Evolutionary conservation across 2,888 invertebrate genomes (phyloP).

Genomic region (Digitonthophagus gazella): DNA sequence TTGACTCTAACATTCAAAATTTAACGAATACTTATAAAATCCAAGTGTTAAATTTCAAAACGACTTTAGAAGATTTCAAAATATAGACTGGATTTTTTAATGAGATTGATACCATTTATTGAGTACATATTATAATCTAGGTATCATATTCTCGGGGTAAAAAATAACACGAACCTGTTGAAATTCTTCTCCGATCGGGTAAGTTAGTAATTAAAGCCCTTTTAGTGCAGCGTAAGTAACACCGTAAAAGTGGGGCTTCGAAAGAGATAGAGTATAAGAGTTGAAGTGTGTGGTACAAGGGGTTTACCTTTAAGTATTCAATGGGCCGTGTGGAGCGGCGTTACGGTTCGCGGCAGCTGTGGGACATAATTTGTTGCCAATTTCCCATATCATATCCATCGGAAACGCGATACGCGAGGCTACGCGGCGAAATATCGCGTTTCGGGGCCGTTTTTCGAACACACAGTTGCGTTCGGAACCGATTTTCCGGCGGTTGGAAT

Average conservation of each 20-base stretch:
- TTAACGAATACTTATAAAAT: too few species aligned
- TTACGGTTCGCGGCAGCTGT: conserved; percentile 35
- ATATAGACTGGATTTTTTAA: too few species aligned
- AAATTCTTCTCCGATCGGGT: neutral
- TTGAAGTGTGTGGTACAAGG: neutral
- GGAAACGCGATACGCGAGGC: conserved; percentile 30
- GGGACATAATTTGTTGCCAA: conserved; percentile 50
- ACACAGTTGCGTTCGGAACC: too few species aligned
- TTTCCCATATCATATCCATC: conserved; percentile 51
- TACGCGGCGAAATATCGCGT: too few species aligned
- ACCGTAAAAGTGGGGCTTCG: neutral
- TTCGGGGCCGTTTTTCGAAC: too few species aligned
- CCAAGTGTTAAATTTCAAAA: too few species aligned
- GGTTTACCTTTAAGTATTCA: conserved; percentile 24
- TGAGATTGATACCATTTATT: too few species aligned
- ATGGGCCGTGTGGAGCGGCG: conserved; percentile 24
- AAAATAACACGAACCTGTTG: neutral
- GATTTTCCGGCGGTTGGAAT: too few species aligned
- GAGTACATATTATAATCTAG: too few species aligned
- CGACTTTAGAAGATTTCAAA: too few species aligned
- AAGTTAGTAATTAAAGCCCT: neutral
- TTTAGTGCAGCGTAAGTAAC: neutral
- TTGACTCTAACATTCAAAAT: too few species aligned
- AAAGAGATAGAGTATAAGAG: neutral
- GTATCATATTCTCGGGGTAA: too few species aligned